phyloP scores from a whole-genome alignment of 2,113 vertebrate species.

The Osmerus eperlanus region DNA sequence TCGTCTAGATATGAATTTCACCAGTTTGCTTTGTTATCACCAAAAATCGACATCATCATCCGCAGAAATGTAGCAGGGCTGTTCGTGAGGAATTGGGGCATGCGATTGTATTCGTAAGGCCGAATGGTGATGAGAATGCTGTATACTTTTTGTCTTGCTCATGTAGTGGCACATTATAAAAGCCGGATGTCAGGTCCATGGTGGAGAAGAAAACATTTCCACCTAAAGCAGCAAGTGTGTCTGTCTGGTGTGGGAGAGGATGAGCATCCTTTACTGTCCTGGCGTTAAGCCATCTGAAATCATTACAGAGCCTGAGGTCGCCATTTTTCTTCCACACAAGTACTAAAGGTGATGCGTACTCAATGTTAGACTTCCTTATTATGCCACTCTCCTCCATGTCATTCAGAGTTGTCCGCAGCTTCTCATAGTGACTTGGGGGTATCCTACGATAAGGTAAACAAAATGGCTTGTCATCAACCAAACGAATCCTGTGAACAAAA shows the following conservation, averaged over 20 bases:
- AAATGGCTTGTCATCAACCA: neutral
- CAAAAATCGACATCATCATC: constrained; percentile 38
- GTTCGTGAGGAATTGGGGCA: constrained; percentile 20
- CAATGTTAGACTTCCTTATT: too few relatives aligned
- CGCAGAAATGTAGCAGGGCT: constrained; percentile 26
- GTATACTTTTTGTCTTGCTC: constrained; percentile 17
- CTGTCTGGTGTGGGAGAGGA: too few relatives aligned
- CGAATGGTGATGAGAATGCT: constrained; percentile 10
- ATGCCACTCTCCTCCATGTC: neutral
- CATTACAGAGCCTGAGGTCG: too few relatives aligned
- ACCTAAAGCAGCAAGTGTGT: too few relatives aligned
- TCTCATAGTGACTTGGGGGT: neutral
- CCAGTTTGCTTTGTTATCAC: constrained; percentile 1
- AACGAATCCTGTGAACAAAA: neutral
- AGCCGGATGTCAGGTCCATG: neutral
- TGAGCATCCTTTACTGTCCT: too few relatives aligned
- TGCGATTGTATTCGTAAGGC: constrained; percentile 9
- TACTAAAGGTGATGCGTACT: too few relatives aligned
- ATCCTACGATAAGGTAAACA: neutral
- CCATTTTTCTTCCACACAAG: too few relatives aligned
- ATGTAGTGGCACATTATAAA: constrained; percentile 1
- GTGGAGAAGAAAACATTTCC: neutral
- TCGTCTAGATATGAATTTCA: constrained; percentile 27
- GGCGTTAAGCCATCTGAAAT: too few relatives aligned
- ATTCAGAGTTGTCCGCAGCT: neutral